phyloP scores from a whole-genome alignment of 2,888 invertebrate genomes.

The Pseudococcus longispinus region DNA sequence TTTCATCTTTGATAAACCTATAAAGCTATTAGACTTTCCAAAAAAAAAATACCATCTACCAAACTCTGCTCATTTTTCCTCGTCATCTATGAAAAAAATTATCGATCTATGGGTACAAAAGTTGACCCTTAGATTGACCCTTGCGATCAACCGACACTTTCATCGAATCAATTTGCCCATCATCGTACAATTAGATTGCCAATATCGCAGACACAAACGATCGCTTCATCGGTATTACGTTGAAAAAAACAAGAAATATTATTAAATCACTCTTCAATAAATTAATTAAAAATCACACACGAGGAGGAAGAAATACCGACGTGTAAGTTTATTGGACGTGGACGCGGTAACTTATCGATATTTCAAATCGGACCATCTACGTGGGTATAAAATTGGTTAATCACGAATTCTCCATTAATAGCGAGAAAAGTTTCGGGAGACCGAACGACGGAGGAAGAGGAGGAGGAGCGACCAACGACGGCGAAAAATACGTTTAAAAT shows the following conservation, averaged over 20 bases:
- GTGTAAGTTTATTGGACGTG: neutral
- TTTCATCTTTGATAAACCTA: too few species aligned
- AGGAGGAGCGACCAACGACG: neutral
- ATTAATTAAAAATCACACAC: constrained; percentile 10
- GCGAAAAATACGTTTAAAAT: constrained; percentile 10
- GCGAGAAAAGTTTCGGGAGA: neutral
- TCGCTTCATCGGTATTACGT: neutral
- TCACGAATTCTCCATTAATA: constrained; percentile 16
- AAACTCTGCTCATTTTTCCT: neutral
- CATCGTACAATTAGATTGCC: neutral
- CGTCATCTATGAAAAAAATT: neutral
- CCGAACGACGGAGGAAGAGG: neutral
- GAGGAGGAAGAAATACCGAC: neutral
- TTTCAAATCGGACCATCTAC: neutral
- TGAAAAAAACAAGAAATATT: neutral
- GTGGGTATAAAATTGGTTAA: constrained; percentile 16
- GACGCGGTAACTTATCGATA: neutral
- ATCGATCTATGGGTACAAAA: neutral
- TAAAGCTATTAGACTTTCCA: too few species aligned
- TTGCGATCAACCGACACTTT: neutral
- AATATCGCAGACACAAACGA: neutral
- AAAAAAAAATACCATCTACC: neutral
- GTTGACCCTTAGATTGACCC: neutral
- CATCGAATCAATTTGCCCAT: neutral
- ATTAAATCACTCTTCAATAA: neutral